A percentile compares a stretch with the other conserved stretches of the same genome.
Evolutionary conservation across 2,888 invertebrate species (phyloP).

Genomic region (Sinohyriopsis cumingii): DNA sequence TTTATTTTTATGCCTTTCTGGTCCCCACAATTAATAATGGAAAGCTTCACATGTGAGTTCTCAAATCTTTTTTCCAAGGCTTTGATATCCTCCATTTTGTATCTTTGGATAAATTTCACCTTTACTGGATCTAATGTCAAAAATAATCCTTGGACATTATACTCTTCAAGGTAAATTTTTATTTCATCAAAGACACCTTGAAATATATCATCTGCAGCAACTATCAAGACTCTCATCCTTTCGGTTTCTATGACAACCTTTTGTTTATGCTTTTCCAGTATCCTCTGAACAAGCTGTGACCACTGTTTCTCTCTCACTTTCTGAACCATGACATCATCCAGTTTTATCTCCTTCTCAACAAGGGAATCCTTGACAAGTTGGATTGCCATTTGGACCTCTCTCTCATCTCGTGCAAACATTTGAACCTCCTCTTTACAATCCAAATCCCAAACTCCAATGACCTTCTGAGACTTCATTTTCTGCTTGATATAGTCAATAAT

Average conservation of each 20-base stretch:
- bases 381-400: slow-evolving; percentile 9
- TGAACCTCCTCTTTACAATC: slow-evolving; percentile 4
- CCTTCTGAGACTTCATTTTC: slow-evolving; percentile 2
- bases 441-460: slow-evolving; percentile 24
- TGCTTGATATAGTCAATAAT: slow-evolving; percentile 6
- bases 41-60: too few species aligned
- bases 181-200: slow-evolving; percentile 18
- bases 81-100: too few species aligned
- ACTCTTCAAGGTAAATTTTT: slow-evolving; percentile 20
- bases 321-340: slow-evolving; percentile 6
- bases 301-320: slow-evolving; percentile 6
- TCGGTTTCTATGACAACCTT: slow-evolving; percentile 5
- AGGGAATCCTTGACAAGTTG: slow-evolving; percentile 6
- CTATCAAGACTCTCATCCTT: slow-evolving; percentile 4
- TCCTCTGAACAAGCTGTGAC: background rate
- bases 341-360: background rate
- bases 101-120: too few species aligned
- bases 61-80: too few species aligned
- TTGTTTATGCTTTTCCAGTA: slow-evolving; percentile 8
- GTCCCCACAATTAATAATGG: too few species aligned
- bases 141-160: slow-evolving; percentile 15
- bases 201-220: slow-evolving; percentile 10
- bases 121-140: slow-evolving; percentile 9
- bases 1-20: slow-evolving; percentile 19
- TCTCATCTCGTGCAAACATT: slow-evolving; percentile 18